Percentiles rank a stretch among this genome's conserved stretches.
phyloP scores from a whole-genome alignment of 2,113 vertebrate genomes.

The Pomatorhinus ruficollis region DNA sequence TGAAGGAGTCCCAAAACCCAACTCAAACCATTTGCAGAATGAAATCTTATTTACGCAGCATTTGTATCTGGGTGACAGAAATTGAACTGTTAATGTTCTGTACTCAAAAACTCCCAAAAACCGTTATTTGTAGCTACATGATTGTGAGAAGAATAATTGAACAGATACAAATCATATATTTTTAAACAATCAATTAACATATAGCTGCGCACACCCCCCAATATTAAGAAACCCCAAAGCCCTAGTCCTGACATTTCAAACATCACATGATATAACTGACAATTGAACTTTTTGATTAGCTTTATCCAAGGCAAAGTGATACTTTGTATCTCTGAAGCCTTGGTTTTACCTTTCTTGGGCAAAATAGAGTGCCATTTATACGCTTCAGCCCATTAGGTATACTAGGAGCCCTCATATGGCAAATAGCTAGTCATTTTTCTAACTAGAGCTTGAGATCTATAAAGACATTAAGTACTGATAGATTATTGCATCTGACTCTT shows the following conservation, averaged over 20 bases:
- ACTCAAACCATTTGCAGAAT: neutral
- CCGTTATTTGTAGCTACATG: neutral
- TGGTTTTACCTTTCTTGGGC: neutral
- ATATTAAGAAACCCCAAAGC: rapidly evolving
- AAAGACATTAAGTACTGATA: neutral
- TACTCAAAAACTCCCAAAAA: neutral
- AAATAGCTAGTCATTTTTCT: neutral
- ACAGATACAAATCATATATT: neutral
- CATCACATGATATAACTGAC: neutral
- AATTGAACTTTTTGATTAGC: neutral
- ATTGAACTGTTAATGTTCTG: neutral
- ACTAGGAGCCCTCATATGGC: neutral
- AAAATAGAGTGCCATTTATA: neutral
- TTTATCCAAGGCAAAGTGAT: neutral
- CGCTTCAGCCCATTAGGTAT: neutral
- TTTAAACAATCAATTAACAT: neutral
- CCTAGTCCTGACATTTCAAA: neutral
- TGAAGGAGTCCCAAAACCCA: neutral
- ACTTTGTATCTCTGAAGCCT: neutral
- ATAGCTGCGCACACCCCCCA: rapidly evolving
- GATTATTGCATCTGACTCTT: neutral
- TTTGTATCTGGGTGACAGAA: neutral
- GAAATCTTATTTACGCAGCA: neutral
- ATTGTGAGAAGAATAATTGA: neutral
- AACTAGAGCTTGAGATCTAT: neutral